Base-by-base conservation (phyloP, 2,888 invertebrate species). In the Gerosis bhagava region DNA sequence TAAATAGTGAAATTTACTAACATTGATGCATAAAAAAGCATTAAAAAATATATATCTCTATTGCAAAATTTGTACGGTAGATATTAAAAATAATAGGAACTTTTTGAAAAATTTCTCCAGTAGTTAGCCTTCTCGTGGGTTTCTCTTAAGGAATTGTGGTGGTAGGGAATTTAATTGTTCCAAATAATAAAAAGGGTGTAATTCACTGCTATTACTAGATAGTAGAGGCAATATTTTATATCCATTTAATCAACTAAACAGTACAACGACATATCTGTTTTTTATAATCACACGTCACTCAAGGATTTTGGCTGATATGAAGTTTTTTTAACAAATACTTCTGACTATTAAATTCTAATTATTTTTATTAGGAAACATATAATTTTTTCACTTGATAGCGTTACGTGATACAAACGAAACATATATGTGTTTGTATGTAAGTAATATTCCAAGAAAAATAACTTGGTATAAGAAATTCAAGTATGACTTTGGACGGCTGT, bases 221-320 rank as follows among this genome's bases (percentile, higher is more conserved):
- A 63, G 76, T 84, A 84, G 83, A 75, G 73, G 76, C 81, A 79
- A 83, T 78, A 77, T 77, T 78, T 77, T 75, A 76, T 77, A 80
- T 67, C 75, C 70, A 51, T 77, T 17, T 78, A 76, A 71, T 70
- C 69, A 70, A 67, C 56, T 70, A 69, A 67, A 70, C 71, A 73
- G 67, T 77, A 76, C 80, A 74, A 81, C 67, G 76, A 86, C 86
- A 86, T 84, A 86, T 86, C 86, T 73, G 76, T 74, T 81, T 83
- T 79, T 80, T 76, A 77, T 73, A 79, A 60, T 70, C n/a, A n/a
- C n/a, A n/a, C n/a, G n/a, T n/a, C n/a, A n/a, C n/a, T n/a, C n/a
- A n/a, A n/a, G n/a, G n/a, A n/a, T n/a, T n/a, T n/a, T n/a, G n/a
- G n/a, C n/a, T n/a, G n/a, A n/a, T n/a, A n/a, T n/a, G n/a, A n/a